Evolutionary conservation across 2,888 invertebrate species (phyloP), one percentile per base, ranked within the genome.

Genomic region (Amaurobius ferox): DNA sequence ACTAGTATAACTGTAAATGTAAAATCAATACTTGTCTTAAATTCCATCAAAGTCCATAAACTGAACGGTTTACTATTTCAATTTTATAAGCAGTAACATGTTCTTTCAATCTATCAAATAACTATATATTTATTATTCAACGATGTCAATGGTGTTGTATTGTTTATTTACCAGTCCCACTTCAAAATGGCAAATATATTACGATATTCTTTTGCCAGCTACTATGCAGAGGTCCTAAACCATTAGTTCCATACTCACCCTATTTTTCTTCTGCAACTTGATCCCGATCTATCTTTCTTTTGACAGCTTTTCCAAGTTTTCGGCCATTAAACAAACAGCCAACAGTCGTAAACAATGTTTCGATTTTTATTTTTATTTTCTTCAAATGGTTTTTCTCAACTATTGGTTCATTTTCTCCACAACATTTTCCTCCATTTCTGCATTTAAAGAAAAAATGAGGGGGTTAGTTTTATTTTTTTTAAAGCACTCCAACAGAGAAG

Each of bases 241-340:
- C 77, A 85, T 85, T 85, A 85, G 83, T 77, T 72, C 48, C 66
- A 72, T 44, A 72, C 72, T 32, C 29, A 66, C 19, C 64, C 66
- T 77, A 77, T 85, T 76, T 85, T 78, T 77, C 72, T 85, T 77
- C 32, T 72, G 83, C 72, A 72, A 85, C 77, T 85, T 85, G 77
- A 85, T 77, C 83, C 72, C 77, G 72, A 85, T 85, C 83, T 85
- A 72, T 85, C 83, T 77, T 71, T 72, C 40, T 40, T 72, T 67
- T 85, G 83, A 85, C 83, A 77, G 83, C n/a, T 85, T 85, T 85
- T 85, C 83, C 70, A 61, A 71, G 71, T 77, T 85, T 85, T 85
- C 48, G 83, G 66, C 83, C 83, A 77, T 85, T 77, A 85, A 85
- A 85, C 77, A 85, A 85, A 85, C 77, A 85, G 66, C 71, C 66